A percentile compares a stretch with the other conserved stretches of the same genome.
Evolutionary conservation across 2,797 vertebrate species (phyloP).

Genomic region (Hemitrygon akajei): DNA sequence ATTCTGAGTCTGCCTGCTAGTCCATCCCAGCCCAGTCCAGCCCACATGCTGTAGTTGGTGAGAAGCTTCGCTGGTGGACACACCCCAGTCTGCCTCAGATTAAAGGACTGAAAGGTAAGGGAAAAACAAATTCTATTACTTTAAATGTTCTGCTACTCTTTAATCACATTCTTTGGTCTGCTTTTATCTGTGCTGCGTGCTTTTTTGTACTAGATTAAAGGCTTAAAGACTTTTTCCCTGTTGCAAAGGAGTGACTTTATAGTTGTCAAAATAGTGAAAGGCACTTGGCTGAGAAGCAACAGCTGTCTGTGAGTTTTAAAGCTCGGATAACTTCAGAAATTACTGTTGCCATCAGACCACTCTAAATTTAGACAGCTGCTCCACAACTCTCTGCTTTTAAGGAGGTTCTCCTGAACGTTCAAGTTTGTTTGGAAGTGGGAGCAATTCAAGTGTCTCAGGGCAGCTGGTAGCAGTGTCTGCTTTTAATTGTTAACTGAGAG

Average conservation of each 20-base stretch:
- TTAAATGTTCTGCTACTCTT: not conserved
- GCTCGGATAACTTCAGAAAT: not conserved
- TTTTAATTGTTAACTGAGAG: constrained; percentile 2
- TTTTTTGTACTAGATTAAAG: not conserved
- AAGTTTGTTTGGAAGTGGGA: not conserved
- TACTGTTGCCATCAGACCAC: not conserved
- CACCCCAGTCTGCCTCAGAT: constrained; percentile 8
- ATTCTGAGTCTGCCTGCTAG: constrained; percentile 46
- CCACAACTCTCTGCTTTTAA: not conserved
- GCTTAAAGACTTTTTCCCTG: not conserved
- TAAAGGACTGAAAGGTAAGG: constrained; percentile 13
- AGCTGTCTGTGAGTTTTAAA: constrained; percentile 6
- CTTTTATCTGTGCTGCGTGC: not conserved
- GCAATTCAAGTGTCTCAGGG: not conserved
- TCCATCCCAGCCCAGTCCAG: not conserved
- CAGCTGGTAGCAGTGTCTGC: not conserved
- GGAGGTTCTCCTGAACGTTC: not conserved
- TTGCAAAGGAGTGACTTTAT: constrained; percentile 8
- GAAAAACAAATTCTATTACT: not conserved
- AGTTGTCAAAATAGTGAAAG: not conserved
- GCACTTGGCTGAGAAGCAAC: not conserved
- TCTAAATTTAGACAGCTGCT: constrained; percentile 26
- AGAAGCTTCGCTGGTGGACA: constrained; percentile 28
- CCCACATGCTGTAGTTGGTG: constrained; percentile 19
- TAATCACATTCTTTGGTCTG: not conserved